Conservation (phyloP, 1,140 invertebrate species). For the Heliothis subflexa region DNA sequence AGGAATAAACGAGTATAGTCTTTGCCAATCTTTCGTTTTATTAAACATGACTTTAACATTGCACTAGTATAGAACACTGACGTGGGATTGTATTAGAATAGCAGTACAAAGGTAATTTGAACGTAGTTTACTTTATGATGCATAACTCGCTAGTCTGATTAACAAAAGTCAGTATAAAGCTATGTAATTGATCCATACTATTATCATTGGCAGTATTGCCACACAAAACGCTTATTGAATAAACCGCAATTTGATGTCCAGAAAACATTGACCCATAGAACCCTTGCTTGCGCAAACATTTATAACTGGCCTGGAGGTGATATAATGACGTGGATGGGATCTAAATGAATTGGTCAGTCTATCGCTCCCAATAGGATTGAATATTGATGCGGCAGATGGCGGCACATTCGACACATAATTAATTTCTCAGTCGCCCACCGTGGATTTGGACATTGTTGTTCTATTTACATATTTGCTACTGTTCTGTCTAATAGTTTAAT, state of each 20-base stretch:
- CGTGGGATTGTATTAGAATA: too few species aligned
- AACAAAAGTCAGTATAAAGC: conserved; percentile 19
- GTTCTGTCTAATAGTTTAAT: conserved; percentile 34
- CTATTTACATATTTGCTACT: conserved; percentile 61
- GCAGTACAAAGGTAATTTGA: too few species aligned
- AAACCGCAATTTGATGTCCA: conserved; percentile 39
- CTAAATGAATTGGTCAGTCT: conserved; percentile 45
- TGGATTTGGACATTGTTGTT: conserved; percentile 44
- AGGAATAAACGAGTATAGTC: too few species aligned
- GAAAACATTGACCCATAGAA: conserved; percentile 18
- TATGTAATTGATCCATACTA: conserved; percentile 42
- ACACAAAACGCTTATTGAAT: conserved; percentile 46
- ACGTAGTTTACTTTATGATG: too few species aligned
- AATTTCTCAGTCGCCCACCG: conserved; percentile 59
- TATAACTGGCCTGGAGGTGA: conserved; percentile 3
- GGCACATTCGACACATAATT: conserved; percentile 67
- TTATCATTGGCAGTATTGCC: conserved; percentile 31
- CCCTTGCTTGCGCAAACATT: conserved; percentile 24
- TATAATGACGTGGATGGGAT: conserved; percentile 39
- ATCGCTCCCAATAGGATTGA: conserved; percentile 69
- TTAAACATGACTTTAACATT: too few species aligned
- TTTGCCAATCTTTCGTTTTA: too few species aligned
- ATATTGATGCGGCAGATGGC: conserved; percentile 72
- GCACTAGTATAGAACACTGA: too few species aligned
- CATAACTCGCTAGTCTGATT: conserved; percentile 1